Percentiles rank a stretch among this genome's conserved stretches.
These are phyloP conservation scores for Syrrhaptes paradoxus DNA, from an alignment of 2,113 vertebrate genomes.

Conservation along the genomic window DNA sequence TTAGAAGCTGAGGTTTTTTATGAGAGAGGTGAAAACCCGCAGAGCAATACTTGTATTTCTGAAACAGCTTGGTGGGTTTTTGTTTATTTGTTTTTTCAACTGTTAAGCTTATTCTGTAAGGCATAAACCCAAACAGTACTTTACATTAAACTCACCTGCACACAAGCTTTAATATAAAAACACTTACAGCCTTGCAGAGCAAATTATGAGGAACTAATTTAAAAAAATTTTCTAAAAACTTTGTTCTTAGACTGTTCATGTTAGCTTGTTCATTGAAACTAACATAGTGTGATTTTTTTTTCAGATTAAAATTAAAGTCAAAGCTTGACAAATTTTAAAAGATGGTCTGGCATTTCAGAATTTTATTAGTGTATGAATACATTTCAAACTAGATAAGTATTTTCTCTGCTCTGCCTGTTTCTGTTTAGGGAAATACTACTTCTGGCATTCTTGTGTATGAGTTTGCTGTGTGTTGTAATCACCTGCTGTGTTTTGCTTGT, in stretches of 20 bases:
- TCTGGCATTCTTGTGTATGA: background rate
- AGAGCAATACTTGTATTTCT: background rate
- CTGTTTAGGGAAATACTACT: background rate
- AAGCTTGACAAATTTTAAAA: background rate
- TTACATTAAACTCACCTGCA: background rate
- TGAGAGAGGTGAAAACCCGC: background rate
- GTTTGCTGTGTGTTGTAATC: background rate
- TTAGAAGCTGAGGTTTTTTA: background rate
- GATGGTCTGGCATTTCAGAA: background rate
- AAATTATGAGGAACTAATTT: background rate
- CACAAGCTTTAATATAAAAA: background rate
- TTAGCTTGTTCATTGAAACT: background rate
- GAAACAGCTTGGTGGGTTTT: background rate
- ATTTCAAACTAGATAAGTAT: background rate
- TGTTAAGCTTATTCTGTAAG: background rate
- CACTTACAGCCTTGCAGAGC: background rate
- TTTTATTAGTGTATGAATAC: fast-evolving
- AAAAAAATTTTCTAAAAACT: background rate
- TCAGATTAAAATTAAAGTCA: background rate
- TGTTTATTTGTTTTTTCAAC: background rate
- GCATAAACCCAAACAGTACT: background rate
- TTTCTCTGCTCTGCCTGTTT: background rate
- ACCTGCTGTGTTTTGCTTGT: background rate
- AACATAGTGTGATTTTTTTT: fast-evolving
- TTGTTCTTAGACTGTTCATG: background rate